Percentiles rank a stretch among this genome's conserved stretches.
phyloP scores from a whole-genome alignment of 2,888 invertebrate genomes.

The Lasioglossum calceatum region DNA sequence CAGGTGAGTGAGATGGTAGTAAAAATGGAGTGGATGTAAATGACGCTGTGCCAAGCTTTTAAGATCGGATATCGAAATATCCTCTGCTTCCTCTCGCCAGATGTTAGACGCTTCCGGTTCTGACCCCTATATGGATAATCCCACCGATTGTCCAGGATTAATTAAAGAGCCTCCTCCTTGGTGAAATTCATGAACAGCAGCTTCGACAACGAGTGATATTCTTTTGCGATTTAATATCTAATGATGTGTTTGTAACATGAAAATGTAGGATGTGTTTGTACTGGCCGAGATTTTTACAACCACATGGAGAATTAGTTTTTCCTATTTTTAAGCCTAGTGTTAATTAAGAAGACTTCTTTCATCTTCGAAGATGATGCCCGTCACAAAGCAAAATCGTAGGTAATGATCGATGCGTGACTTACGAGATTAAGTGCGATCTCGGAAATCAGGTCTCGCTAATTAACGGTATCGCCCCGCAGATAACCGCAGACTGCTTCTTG shows the following conservation, averaged over 20 bases:
- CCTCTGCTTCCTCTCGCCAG: neutral
- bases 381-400: neutral
- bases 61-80: conserved; percentile 6
- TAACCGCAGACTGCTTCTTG: neutral
- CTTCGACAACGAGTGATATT: neutral
- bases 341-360: neutral
- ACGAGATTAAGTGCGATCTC: neutral
- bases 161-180: neutral
- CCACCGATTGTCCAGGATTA: neutral
- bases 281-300: neutral
- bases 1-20: neutral
- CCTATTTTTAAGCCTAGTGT: too few relatives aligned
- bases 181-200: neutral
- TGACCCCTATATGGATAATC: neutral
- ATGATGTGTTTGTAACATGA: too few relatives aligned
- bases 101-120: neutral
- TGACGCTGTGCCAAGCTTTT: conserved; percentile 3
- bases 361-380: neutral
- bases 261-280: neutral
- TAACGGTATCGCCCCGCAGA: neutral
- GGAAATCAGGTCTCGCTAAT: conserved; percentile 12
- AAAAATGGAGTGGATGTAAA: neutral
- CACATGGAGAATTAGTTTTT: too few relatives aligned
- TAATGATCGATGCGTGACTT: neutral
- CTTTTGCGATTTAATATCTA: too few relatives aligned